Percentiles rank a stretch among this genome's conserved stretches.
Conservation (phyloP, 1,140 invertebrate species). For the Himalopsyche phryganea region DNA sequence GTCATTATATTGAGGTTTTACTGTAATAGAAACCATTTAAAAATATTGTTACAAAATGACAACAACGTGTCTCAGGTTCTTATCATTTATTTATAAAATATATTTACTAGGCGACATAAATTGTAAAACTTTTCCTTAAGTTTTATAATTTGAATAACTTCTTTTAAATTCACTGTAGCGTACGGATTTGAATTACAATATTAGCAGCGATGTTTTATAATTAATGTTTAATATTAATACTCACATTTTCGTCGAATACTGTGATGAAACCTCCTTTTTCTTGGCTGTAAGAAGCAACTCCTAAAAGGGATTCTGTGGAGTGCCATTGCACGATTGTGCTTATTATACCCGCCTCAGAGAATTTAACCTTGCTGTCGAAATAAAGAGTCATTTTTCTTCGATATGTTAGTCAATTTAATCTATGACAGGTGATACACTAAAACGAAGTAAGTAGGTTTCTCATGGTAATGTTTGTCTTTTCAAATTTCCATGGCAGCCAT, state of each 20-base stretch:
- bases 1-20: no score
- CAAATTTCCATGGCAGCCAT: slow-evolving; percentile 22
- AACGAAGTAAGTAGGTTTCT: not conserved
- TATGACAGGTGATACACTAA: not conserved
- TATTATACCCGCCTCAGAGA: slow-evolving; percentile 64
- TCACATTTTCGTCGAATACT: slow-evolving; percentile 83
- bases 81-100: no score
- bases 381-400: slow-evolving; percentile 64
- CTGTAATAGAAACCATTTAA: no score
- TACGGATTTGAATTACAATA: no score
- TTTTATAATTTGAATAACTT: no score
- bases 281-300: slow-evolving; percentile 80
- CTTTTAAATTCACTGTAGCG: no score
- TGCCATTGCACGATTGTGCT: slow-evolving; percentile 80
- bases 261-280: slow-evolving; percentile 83
- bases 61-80: no score
- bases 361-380: slow-evolving; percentile 71
- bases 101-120: no score
- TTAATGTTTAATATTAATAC: no score
- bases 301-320: slow-evolving; percentile 70
- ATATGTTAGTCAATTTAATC: not conserved
- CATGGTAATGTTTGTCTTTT: slow-evolving; percentile 6
- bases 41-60: no score
- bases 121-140: no score
- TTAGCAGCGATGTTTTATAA: no score